Evolutionary conservation across 1,140 invertebrate genomes (phyloP), one percentile per base, ranked within the genome.

Genomic region (Andrena cerasifolii): DNA sequence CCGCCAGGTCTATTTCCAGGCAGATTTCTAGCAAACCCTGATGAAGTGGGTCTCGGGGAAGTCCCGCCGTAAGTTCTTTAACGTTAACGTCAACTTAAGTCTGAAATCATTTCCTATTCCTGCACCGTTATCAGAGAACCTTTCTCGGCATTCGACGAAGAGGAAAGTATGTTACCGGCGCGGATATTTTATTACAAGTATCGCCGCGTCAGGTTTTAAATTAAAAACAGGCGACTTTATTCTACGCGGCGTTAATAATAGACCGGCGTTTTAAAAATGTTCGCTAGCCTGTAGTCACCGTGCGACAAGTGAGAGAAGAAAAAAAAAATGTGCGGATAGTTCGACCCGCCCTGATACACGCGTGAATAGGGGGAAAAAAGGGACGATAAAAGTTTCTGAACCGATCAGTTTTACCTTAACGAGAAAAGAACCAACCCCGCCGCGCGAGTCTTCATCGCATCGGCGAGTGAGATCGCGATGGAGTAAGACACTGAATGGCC

Each of bases 1-100:
- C 31, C 45, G 21, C 49, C 26, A 18, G 31, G 53, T 10, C 36
- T 31, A 63, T 28, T 70, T 76, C 54, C 78, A 58, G 51, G 66
- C 43, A 51, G 62, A 76, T 75, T 75, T 51, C 45, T 59, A 40
- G 66, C 63, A 49, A 5, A 1, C 51, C 2, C 47, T 7, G 3
- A 26, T 5, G 12, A 10, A 36, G 18, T 7, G 33, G 21, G 65
- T 75, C 80, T 31, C 6, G 62, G 43, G 68, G 51, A 43, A 40
- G 40, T 45, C n/a, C 36, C 26, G 40, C 68, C 67, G 54, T 54
- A 65, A 43, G n/a, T n/a, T n/a, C n/a, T n/a, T n/a, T n/a, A n/a
- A n/a, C n/a, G n/a, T n/a, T n/a, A n/a, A n/a, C n/a, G n/a, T n/a
- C n/a, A n/a, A n/a, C n/a, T n/a, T n/a, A n/a, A n/a, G 2, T 12